A percentile compares a stretch with the other conserved stretches of the same genome.
These are phyloP conservation scores for Dione juno DNA, from an alignment of 2,888 invertebrate species.

Conservation along the genomic window DNA sequence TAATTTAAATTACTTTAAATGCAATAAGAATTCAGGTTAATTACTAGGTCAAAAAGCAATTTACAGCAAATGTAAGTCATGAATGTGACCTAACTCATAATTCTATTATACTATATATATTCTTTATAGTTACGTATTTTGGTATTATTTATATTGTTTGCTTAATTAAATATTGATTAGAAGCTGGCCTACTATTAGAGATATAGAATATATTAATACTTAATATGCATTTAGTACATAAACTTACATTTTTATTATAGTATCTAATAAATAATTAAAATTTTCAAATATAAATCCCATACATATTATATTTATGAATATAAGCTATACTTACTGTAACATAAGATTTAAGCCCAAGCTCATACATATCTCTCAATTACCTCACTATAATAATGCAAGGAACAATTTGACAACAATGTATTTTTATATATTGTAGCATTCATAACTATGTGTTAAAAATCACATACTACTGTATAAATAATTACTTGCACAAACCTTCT, in stretches of 20 bases:
- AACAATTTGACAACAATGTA: too few relatives aligned
- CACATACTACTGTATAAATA: too few relatives aligned
- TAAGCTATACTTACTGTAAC: too few relatives aligned
- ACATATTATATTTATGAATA: too few relatives aligned
- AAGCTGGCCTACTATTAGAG: background rate
- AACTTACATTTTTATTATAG: background rate
- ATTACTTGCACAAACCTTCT: too few relatives aligned
- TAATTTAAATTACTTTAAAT: background rate
- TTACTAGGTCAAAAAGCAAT: constrained; percentile 22
- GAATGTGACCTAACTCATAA: background rate
- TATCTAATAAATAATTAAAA: background rate
- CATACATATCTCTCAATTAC: too few relatives aligned
- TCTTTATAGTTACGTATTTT: background rate
- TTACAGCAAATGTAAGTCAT: constrained; percentile 7
- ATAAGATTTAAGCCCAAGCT: too few relatives aligned
- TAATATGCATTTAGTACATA: too few relatives aligned
- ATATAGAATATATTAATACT: background rate
- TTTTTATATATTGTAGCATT: too few relatives aligned
- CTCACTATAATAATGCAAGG: too few relatives aligned
- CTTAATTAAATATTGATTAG: background rate
- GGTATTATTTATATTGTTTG: background rate
- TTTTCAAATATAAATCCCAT: too few relatives aligned
- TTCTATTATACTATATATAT: background rate
- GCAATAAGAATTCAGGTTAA: constrained; percentile 11
- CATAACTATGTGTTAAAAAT: too few relatives aligned